phyloP scores from a whole-genome alignment of 2,797 vertebrate genomes.

The Hirundo rustica region DNA sequence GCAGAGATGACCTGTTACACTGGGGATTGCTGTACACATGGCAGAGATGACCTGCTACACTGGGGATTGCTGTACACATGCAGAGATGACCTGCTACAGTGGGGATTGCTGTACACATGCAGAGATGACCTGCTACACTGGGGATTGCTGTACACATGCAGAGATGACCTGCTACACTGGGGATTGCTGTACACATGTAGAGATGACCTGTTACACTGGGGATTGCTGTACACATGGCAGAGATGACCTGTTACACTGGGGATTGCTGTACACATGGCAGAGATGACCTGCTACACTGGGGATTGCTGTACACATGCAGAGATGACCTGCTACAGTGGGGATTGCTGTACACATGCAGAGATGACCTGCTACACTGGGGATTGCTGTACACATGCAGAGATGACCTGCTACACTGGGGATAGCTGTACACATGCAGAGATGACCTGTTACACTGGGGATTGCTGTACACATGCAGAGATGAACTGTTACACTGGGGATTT shows the following conservation, averaged over 20 bases:
- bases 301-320: too few species aligned
- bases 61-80: too few species aligned
- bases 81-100: neutral
- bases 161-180: too few species aligned
- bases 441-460: neutral
- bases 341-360: neutral
- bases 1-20: neutral
- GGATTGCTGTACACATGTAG: too few species aligned
- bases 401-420: too few species aligned
- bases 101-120: neutral
- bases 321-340: neutral
- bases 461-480: neutral
- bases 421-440: too few species aligned
- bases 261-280: neutral
- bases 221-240: neutral
- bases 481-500: neutral
- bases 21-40: neutral
- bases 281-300: neutral
- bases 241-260: neutral
- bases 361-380: neutral
- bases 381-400: too few species aligned
- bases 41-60: neutral
- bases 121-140: neutral
- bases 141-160: neutral
- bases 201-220: neutral